Evolutionary conservation across 2,113 vertebrate genomes (phyloP), one percentile per base, ranked within the genome.

Genomic region (Corvus cornix): DNA sequence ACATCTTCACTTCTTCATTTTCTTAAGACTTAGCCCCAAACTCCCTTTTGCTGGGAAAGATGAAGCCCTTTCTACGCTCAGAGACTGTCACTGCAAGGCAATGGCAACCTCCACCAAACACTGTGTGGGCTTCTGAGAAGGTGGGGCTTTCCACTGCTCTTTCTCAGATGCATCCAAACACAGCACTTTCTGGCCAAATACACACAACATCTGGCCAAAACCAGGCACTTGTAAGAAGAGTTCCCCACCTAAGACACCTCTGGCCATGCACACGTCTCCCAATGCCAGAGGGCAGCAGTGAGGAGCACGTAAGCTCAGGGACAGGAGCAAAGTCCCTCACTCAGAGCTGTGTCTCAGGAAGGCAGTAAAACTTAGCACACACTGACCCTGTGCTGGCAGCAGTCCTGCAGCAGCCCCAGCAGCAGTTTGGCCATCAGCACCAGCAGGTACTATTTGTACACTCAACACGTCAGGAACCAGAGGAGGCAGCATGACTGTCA

Each of bases 1-100:
- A 97, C 78, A 92, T 93, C 90, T 95, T 94, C 87, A 72, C 52
- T 82, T 88, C 86, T 97, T 90, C 86, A 77, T 72, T 87, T 92
- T 93, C 83, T 80, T 76, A 93, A 73, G 70, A 52, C 60, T 86
- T 49, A 84, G 55, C n/a, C 52, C 46, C 51, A 55, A 18, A 68
- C 52, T 87, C 73, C 75, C 44, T n/a, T 78, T 84, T 53, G 33
- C 83, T 48, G 31, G 60, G 55, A 77, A 88, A 84, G 83, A 69
- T 0, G 3, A 70, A 94, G 70, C 37, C 63, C 44, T 44, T 93
- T 78, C 90, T 46, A 43, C 0, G 1, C 70, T 76, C 13, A 16
- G 62, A n/a, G 72, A 23, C 44, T 79, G 53, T 31, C 74, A 67
- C 24, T 55, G 87, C 66, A 68, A 84, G 73, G 52, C 41, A 44